phyloP scores from a whole-genome alignment of 2,797 vertebrate genomes.

The Pogoniulus pusillus region DNA sequence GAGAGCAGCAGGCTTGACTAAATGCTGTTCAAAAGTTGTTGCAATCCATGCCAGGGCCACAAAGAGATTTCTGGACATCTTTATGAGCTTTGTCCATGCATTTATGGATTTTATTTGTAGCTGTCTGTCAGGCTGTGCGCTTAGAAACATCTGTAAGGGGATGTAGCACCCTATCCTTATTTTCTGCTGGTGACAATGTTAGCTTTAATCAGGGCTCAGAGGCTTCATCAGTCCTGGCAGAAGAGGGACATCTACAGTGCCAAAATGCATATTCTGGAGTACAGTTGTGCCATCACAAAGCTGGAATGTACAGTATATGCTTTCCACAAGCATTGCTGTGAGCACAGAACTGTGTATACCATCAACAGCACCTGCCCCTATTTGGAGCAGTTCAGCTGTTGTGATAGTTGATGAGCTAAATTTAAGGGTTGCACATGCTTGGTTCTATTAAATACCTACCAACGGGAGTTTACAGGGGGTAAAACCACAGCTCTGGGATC shows the following conservation, averaged over 20 bases:
- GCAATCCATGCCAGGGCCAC: neutral
- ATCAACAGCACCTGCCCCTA: constrained; percentile 59
- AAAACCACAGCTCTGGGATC: neutral
- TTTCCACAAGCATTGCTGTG: constrained; percentile 13
- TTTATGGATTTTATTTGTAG: neutral
- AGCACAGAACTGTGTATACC: constrained; percentile 52
- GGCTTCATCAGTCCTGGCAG: constrained; percentile 18
- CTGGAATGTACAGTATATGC: constrained; percentile 60
- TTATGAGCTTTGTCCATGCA: neutral
- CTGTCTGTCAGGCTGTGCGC: neutral
- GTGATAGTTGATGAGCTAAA: constrained; percentile 70
- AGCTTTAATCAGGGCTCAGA: neutral
- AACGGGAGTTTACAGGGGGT: neutral
- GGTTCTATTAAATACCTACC: constrained; percentile 45
- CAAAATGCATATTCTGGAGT: constrained; percentile 21
- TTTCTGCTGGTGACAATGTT: neutral
- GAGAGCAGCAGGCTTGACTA: neutral
- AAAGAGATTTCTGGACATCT: neutral
- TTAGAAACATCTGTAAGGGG: neutral
- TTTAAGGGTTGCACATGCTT: constrained; percentile 62
- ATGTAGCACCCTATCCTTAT: neutral
- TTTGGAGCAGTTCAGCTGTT: constrained; percentile 66
- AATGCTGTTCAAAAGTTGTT: neutral
- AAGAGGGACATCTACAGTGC: constrained; percentile 32
- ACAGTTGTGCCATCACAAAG: constrained; percentile 65